phyloP scores from a whole-genome alignment of 2,797 vertebrate genomes.

The Psittacula derbiana region DNA sequence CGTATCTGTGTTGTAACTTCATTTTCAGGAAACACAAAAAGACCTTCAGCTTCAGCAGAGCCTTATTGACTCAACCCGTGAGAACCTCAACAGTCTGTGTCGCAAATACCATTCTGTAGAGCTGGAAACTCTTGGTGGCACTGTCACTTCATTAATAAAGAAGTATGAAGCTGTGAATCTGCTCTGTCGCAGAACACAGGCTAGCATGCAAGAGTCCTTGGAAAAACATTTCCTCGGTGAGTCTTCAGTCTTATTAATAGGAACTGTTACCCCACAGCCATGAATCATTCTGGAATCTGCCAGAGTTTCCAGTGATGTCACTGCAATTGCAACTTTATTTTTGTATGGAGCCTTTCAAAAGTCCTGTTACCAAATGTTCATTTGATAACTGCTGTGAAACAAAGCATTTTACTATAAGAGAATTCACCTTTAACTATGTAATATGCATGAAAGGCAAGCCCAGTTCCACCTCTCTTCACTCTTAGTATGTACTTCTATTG shows the following conservation, averaged over 20 bases:
- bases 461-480: background rate
- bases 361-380: background rate
- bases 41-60: conserved; percentile 86
- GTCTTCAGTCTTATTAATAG: background rate
- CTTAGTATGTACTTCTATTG: background rate
- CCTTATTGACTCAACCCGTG: conserved; percentile 82
- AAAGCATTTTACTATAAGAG: background rate
- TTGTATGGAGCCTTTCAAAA: background rate
- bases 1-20: background rate
- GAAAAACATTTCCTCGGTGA: conserved; percentile 88
- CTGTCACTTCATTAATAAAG: conserved; percentile 85
- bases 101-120: conserved; percentile 88
- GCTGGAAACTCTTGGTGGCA: conserved; percentile 83
- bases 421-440: background rate
- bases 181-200: conserved; percentile 81
- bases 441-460: background rate
- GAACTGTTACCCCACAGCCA: background rate
- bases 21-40: conserved; percentile 84
- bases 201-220: conserved; percentile 85
- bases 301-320: conserved; percentile 28
- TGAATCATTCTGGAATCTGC: conserved; percentile 36
- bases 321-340: conserved; percentile 23
- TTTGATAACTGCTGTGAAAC: background rate
- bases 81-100: conserved; percentile 87
- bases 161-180: conserved; percentile 86